Conservation (phyloP, 2,113 vertebrate species). For the Takifugu flavidus region DNA sequence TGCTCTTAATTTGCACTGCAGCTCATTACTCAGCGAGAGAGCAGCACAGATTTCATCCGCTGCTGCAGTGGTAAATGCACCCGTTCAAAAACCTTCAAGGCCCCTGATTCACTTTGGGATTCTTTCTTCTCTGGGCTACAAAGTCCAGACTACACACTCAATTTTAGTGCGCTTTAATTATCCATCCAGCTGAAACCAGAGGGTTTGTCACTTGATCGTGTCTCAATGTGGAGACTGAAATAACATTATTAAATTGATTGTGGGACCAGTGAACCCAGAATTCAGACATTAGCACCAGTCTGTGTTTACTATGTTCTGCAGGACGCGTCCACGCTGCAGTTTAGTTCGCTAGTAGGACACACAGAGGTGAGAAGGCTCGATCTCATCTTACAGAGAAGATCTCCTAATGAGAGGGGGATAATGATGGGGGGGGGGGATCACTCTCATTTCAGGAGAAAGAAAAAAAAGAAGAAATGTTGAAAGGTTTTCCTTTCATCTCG, state of each 20-base stretch:
- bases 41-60: constrained; percentile 28
- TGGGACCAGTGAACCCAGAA: constrained; percentile 25
- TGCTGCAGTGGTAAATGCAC: constrained; percentile 15
- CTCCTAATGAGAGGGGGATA: constrained; percentile 60
- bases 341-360: constrained; percentile 37
- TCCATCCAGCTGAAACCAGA: not conserved
- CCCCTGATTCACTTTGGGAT: not conserved
- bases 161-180: not conserved
- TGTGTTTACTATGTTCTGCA: constrained; percentile 38
- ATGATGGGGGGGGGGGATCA: constrained; percentile 52
- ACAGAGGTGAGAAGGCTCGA: constrained; percentile 44
- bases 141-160: not conserved
- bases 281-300: constrained; percentile 31
- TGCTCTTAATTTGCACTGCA: constrained; percentile 51
- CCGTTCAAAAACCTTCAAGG: constrained; percentile 5
- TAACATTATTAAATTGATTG: constrained; percentile 32
- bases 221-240: not conserved
- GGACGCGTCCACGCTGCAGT: constrained; percentile 28
- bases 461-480: constrained; percentile 35
- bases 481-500: constrained; percentile 52
- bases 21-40: constrained; percentile 46
- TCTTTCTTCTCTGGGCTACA: not conserved
- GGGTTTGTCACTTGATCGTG: not conserved
- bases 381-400: constrained; percentile 46
- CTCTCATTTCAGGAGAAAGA: constrained; percentile 21